Percentiles rank a stretch among this genome's conserved stretches.
Conservation (phyloP, 1,140 invertebrate genomes). For the Drosophila truncata region DNA sequence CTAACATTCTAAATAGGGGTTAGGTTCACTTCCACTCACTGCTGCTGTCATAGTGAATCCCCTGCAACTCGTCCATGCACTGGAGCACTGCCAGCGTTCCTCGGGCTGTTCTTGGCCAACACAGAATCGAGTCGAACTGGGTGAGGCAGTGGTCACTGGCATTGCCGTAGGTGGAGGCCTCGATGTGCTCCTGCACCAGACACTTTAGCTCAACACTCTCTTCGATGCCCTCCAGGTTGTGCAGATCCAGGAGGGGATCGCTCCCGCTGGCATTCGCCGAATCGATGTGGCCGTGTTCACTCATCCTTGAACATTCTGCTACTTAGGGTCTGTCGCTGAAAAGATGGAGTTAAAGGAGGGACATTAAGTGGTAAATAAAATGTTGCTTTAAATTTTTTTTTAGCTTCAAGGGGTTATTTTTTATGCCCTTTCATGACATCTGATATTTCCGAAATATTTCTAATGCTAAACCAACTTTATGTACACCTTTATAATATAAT, state of each 20-base stretch:
- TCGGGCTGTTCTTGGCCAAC: conserved; percentile 91
- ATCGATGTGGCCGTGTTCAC: conserved; percentile 31
- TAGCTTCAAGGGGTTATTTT: not conserved
- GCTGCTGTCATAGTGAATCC: conserved; percentile 91
- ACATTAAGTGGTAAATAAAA: not conserved
- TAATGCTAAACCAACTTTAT: no score
- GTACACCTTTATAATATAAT: no score
- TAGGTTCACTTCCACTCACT: conserved; percentile 86
- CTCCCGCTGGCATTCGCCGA: conserved; percentile 49
- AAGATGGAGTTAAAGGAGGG: no score
- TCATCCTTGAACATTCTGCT: conserved; percentile 32
- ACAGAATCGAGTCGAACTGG: conserved; percentile 91
- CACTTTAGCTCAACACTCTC: conserved; percentile 81
- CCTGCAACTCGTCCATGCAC: conserved; percentile 91
- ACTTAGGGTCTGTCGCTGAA: not conserved
- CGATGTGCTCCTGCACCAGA: conserved; percentile 73
- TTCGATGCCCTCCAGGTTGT: conserved; percentile 65
- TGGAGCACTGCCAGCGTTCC: conserved; percentile 88
- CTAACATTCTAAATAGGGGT: not conserved
- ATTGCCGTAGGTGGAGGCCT: conserved; percentile 73
- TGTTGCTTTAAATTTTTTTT: not conserved
- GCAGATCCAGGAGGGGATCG: conserved; percentile 43
- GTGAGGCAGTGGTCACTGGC: conserved; percentile 86
- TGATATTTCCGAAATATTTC: no score
- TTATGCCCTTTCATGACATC: not conserved